Conservation (phyloP, 2,797 vertebrate species). For the Malurus splendens region DNA sequence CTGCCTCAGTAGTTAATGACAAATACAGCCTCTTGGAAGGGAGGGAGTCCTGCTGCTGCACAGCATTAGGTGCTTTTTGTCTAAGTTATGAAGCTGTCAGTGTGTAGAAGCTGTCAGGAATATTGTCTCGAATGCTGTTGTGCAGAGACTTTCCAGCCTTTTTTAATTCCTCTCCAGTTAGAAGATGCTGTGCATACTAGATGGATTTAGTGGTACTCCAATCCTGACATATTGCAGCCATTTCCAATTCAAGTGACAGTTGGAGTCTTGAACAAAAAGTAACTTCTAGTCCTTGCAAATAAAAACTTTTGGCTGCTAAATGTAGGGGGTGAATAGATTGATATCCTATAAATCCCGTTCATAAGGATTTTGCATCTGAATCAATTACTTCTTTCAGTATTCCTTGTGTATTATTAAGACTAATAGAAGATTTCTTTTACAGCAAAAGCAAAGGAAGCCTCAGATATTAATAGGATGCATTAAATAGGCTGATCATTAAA, state of each 20-base stretch:
- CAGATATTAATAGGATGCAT: not conserved
- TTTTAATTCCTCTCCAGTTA: not conserved
- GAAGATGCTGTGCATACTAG: not conserved
- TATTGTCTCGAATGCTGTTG: fast-evolving
- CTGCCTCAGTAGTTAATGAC: not conserved
- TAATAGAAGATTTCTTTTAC: not conserved
- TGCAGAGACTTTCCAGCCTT: not conserved
- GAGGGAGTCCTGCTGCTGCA: not conserved
- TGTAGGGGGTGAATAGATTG: not conserved
- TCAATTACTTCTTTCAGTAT: not conserved
- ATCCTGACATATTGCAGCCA: not conserved
- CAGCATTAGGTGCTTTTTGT: not conserved
- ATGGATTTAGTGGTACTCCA: not conserved
- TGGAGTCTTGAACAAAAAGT: not conserved
- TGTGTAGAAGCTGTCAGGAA: not conserved
- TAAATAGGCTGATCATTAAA: not conserved
- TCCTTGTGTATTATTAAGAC: not conserved
- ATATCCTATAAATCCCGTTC: not conserved
- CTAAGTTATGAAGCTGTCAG: not conserved
- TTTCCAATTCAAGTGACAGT: not conserved
- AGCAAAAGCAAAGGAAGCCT: not conserved
- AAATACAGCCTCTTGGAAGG: not conserved
- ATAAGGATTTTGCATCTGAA: not conserved
- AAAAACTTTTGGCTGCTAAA: not conserved
- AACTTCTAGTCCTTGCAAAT: not conserved